Percentiles rank a stretch among this genome's conserved stretches.
These are phyloP conservation scores for Onchidella celtica DNA, from an alignment of 2,888 invertebrate genomes.

Conservation along the genomic window DNA sequence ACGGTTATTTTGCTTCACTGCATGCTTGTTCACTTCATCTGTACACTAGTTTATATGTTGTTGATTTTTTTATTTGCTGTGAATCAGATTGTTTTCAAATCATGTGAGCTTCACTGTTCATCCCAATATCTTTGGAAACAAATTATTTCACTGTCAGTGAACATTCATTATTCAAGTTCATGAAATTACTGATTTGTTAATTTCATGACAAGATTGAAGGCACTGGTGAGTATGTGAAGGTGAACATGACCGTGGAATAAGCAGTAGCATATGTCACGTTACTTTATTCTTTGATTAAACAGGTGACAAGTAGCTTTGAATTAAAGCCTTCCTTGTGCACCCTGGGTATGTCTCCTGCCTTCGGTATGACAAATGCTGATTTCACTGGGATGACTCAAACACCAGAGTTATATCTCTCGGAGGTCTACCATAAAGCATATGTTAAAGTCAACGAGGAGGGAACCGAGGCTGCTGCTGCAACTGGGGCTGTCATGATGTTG, in stretches of 20 bases:
- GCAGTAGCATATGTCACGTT: too few species aligned
- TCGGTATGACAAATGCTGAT: conserved; percentile 67
- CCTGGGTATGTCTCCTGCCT: conserved; percentile 70
- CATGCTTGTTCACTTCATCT: too few species aligned
- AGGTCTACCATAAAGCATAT: conserved; percentile 76
- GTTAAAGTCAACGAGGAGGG: conserved; percentile 78
- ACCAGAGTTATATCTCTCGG: conserved; percentile 63
- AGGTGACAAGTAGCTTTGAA: conserved; percentile 11
- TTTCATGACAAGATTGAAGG: conserved; percentile 74
- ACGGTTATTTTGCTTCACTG: too few species aligned
- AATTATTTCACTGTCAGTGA: too few species aligned
- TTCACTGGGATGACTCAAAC: conserved; percentile 69
- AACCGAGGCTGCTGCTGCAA: conserved; percentile 77
- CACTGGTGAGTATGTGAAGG: conserved; percentile 54
- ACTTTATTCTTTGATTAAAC: not conserved
- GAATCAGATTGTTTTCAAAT: too few species aligned
- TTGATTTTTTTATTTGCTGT: too few species aligned
- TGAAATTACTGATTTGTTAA: too few species aligned
- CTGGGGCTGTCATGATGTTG: conserved; percentile 57
- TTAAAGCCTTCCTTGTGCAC: conserved; percentile 51
- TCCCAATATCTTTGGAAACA: too few species aligned
- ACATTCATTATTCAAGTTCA: too few species aligned
- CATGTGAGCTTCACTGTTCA: too few species aligned
- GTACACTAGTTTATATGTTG: too few species aligned
- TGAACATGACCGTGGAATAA: too few species aligned